A percentile compares a stretch with the other conserved stretches of the same genome.
Conservation (phyloP, 2,113 vertebrate genomes). For the Oophaga pumilio region DNA sequence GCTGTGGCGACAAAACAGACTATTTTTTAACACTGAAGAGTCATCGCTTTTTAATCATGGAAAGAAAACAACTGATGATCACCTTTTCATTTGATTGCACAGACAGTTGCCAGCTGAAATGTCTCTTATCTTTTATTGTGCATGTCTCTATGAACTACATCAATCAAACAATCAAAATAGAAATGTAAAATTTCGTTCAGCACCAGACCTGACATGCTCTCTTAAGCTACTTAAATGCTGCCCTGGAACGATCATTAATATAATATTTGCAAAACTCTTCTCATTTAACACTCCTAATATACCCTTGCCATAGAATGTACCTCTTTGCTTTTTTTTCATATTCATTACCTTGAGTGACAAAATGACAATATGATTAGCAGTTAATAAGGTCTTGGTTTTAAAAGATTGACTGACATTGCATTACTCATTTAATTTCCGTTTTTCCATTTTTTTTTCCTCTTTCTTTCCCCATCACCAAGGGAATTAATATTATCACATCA, state of each 20-base stretch:
- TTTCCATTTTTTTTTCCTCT: conserved; percentile 79
- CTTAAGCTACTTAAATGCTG: conserved; percentile 68
- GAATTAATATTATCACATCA: conserved; percentile 98
- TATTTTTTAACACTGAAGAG: too few species aligned
- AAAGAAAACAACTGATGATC: too few species aligned
- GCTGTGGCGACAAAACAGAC: too few species aligned
- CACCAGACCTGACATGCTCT: neutral
- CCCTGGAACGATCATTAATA: conserved; percentile 66
- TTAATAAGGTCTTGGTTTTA: conserved; percentile 88
- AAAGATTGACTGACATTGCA: conserved; percentile 90
- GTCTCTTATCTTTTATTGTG: neutral
- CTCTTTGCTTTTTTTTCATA: conserved; percentile 71
- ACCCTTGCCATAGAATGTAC: conserved; percentile 75
- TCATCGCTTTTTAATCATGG: too few species aligned
- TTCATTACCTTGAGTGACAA: conserved; percentile 83
- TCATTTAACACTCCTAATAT: conserved; percentile 78
- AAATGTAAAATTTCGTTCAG: neutral
- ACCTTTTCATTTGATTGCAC: too few species aligned
- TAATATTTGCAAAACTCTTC: conserved; percentile 79
- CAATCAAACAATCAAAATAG: neutral
- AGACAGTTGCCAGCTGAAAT: neutral
- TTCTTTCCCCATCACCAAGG: conserved; percentile 75
- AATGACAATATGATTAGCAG: conserved; percentile 92
- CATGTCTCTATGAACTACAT: neutral
- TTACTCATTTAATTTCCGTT: conserved; percentile 96